Evolutionary conservation across 2,888 invertebrate species (phyloP), one percentile per base, ranked within the genome.

Genomic region (Oligia latruncula): DNA sequence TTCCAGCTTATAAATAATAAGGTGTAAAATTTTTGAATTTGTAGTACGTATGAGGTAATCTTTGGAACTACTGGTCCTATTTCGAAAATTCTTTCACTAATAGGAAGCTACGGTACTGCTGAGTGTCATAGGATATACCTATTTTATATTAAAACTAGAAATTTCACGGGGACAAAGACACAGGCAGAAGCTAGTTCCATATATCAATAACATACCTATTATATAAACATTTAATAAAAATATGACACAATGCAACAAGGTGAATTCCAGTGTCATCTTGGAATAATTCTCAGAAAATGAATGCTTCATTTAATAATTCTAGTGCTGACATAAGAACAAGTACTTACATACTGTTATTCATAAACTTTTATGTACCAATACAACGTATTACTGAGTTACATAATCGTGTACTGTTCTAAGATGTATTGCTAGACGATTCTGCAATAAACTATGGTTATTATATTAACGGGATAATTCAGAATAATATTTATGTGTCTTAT

Each of bases 311-410:
- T 78, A 71, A 74, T 67, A 72, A 84, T 68, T 80, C 83, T 74
- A 89, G 52, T 67, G 81, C 76, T 89, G 85, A 85, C 67, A 6
- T 83, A 87, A 88, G 71, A 71, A 62, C 65, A 49, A 66, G n/a
- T 13, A 55, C 29, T 2, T 43, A 20, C 4, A 23, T 46, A 52
- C 3, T 6, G 58, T 76, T 77, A 70, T 58, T 75, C 73, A 87
- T 81, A 58, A 72, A 67, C 29, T 62, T 68, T 75, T 77, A 81
- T 73, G 62, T 74, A 58, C 43, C 55, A 64, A 74, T 40, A 76
- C 71, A 85, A 82, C 17, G n/a, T 74, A 71, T 43, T 66, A 74
- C 73, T 71, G 29, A 73, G 23, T 65, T 68, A 68, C 17, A 77
- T 79, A 83, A 74, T 4, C 13, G 0, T 40, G 23, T 71, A 62